phyloP scores from a whole-genome alignment of 2,888 invertebrate genomes.

The Lasioglossum morio region DNA sequence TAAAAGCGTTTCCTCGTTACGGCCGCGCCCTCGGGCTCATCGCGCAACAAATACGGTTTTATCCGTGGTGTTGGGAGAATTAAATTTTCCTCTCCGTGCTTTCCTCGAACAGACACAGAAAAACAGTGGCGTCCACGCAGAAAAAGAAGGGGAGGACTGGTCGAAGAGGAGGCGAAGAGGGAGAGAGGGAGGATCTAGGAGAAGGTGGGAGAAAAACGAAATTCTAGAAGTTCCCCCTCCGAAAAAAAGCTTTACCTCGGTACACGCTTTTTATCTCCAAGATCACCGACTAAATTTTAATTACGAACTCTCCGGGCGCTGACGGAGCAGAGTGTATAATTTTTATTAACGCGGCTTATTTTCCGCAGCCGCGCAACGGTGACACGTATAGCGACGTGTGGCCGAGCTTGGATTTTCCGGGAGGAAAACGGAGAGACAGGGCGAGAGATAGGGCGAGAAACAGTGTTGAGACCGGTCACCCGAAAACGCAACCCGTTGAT shows the following conservation, averaged over 20 bases:
- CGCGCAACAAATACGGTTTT: slow-evolving; percentile 62
- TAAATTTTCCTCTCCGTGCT: slow-evolving; percentile 56
- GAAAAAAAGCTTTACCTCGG: slow-evolving; percentile 20
- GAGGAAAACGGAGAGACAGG: background rate
- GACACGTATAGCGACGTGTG: background rate
- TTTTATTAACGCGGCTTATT: slow-evolving; percentile 34
- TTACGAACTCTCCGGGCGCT: slow-evolving; percentile 35
- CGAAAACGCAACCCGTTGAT: too few relatives aligned
- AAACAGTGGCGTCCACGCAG: background rate
- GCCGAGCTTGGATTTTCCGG: background rate
- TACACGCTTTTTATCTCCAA: slow-evolving; percentile 56
- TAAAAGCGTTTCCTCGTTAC: slow-evolving; percentile 71
- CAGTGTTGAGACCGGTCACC: too few relatives aligned
- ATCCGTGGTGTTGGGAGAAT: slow-evolving; percentile 58
- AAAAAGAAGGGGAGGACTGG: too few relatives aligned
- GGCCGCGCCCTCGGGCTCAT: slow-evolving; percentile 41
- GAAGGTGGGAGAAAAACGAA: background rate
- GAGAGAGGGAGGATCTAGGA: too few relatives aligned
- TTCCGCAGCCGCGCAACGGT: background rate
- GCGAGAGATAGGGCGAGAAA: too few relatives aligned
- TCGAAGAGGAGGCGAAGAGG: too few relatives aligned
- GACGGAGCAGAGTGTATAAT: slow-evolving; percentile 26
- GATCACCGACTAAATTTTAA: slow-evolving; percentile 60
- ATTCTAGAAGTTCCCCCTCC: slow-evolving; percentile 22
- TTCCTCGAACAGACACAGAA: slow-evolving; percentile 11